phyloP scores from a whole-genome alignment of 2,113 vertebrate genomes.

The Syngnathus floridae region DNA sequence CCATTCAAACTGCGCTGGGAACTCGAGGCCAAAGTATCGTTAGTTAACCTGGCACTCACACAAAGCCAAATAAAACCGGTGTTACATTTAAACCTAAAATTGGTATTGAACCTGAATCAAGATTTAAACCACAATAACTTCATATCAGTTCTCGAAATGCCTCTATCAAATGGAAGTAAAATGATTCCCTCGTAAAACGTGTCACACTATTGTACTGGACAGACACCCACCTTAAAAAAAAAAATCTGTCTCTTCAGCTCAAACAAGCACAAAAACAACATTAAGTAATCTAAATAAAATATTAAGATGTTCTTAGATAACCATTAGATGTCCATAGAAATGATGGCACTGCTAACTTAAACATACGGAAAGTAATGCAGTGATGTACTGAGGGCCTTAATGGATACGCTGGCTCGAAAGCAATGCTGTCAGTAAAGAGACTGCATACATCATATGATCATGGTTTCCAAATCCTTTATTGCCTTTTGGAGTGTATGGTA shows the following conservation, averaged over 20 bases:
- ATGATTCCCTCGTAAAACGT: constrained; percentile 9
- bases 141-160: neutral
- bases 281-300: neutral
- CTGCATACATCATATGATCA: constrained; percentile 44
- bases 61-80: constrained; percentile 34
- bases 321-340: constrained; percentile 15
- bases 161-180: constrained; percentile 12
- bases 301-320: constrained; percentile 15
- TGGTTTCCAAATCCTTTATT: constrained; percentile 31
- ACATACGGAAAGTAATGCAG: constrained; percentile 37
- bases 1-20: constrained; percentile 71
- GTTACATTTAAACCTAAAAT: constrained; percentile 15
- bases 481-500: constrained; percentile 16
- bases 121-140: neutral
- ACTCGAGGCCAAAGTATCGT: constrained; percentile 49
- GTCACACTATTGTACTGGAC: constrained; percentile 57
- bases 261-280: neutral
- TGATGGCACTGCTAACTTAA: constrained; percentile 35
- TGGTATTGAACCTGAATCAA: neutral
- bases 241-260: constrained; percentile 4
- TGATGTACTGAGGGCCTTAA: constrained; percentile 35
- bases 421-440: constrained; percentile 20
- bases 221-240: constrained; percentile 13
- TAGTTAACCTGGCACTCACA: constrained; percentile 45
- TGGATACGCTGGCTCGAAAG: constrained; percentile 43